Evolutionary conservation across 2,113 vertebrate species (phyloP).

Genomic region (Saimiri boliviensis): DNA sequence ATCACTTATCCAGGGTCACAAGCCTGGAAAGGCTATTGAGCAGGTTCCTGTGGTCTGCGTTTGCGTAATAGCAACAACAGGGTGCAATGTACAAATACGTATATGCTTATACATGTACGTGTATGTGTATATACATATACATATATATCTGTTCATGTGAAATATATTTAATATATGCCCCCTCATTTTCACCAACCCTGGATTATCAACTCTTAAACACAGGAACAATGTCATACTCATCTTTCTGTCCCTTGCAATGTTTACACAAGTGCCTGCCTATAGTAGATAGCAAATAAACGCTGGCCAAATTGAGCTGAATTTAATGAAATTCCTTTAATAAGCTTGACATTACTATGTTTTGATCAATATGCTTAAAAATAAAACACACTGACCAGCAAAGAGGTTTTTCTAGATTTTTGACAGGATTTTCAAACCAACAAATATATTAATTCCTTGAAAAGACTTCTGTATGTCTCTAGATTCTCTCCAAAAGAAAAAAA

Average conservation of each 20-base stretch:
- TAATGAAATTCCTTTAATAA: slow-evolving; percentile 19
- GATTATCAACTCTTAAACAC: background rate
- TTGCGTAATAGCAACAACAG: background rate
- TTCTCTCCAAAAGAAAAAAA: background rate
- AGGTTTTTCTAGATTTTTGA: slow-evolving; percentile 4
- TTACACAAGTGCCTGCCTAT: background rate
- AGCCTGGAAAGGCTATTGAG: background rate
- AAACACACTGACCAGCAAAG: background rate
- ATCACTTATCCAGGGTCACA: background rate
- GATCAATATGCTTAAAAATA: slow-evolving; percentile 14
- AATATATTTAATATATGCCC: background rate
- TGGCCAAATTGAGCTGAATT: slow-evolving; percentile 8
- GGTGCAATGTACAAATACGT: background rate
- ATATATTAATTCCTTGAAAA: slow-evolving; percentile 16
- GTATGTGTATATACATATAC: too few relatives aligned
- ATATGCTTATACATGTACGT: too few relatives aligned
- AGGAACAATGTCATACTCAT: background rate
- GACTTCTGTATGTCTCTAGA: background rate
- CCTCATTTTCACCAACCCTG: background rate
- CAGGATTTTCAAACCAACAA: background rate
- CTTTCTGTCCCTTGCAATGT: background rate
- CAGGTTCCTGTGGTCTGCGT: background rate
- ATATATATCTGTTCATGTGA: background rate
- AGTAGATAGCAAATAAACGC: background rate
- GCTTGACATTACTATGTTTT: background rate